Conservation (phyloP, 2,888 invertebrate genomes). For the Sarcophaga subvicina region DNA sequence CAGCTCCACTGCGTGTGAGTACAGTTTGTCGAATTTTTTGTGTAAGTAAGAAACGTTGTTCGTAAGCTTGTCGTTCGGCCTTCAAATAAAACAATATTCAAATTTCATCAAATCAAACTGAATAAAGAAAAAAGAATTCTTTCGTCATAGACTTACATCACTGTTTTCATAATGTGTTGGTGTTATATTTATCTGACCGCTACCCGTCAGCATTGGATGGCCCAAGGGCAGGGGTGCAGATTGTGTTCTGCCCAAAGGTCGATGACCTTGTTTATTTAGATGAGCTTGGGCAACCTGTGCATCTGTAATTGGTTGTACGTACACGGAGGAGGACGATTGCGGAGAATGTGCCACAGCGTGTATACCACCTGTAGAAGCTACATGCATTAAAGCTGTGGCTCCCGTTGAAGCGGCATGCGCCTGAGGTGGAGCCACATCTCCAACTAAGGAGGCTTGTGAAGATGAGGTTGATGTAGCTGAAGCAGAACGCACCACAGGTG, state of each 20-base stretch:
- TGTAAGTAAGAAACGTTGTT: conserved; percentile 86
- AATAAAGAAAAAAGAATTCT: conserved; percentile 4
- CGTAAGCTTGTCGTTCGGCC: conserved; percentile 84
- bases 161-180: conserved; percentile 82
- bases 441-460: conserved; percentile 78
- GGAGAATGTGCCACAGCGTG: conserved; percentile 69
- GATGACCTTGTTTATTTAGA: conserved; percentile 87
- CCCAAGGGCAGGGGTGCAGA: conserved; percentile 95
- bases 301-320: conserved; percentile 84
- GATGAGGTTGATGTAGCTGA: conserved; percentile 81
- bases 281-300: conserved; percentile 86
- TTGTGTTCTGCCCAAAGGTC: conserved; percentile 95
- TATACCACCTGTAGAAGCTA: conserved; percentile 68
- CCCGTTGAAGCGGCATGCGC: conserved; percentile 73
- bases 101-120: no score
- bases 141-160: conserved; percentile 76
- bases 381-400: conserved; percentile 65
- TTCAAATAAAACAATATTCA: conserved; percentile 61
- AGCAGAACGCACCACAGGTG: conserved; percentile 84
- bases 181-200: conserved; percentile 80
- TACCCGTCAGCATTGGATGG: conserved; percentile 89
- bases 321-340: conserved; percentile 72
- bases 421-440: conserved; percentile 79
- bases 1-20: conserved; percentile 87
- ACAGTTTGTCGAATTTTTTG: conserved; percentile 95